Base-by-base conservation (phyloP, 1,140 invertebrate species). In the Mycetomoellerius zeteki region DNA sequence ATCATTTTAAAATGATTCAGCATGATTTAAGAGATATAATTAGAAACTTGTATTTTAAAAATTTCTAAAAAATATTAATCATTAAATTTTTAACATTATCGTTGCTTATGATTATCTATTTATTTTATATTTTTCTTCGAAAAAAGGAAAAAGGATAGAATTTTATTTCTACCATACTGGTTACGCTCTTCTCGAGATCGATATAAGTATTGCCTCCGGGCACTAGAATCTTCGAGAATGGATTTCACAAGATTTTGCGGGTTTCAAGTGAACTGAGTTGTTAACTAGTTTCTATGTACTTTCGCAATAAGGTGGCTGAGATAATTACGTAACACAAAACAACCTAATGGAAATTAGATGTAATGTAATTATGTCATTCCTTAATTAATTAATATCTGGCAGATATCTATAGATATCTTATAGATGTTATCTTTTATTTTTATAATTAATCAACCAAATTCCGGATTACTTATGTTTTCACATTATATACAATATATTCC, bases 211-310 rank as follows among this genome's bases (percentile, higher is more conserved):
- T 30, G 30, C 62, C 47, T 69, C 4, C 3, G 30, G 60, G 27
- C 12, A 62, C 21, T 80, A 69, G 19, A 21, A 60, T 43, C 33
- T 60, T 52, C 12, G n/a, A 67, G 5, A 14, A 69, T 33, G 14
- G 14, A 67, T 37, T 4, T 52, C 64, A 47, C 54, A 47, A n/a
- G 47, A 69, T 54, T 37, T 21, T 12, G 47, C 5, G n/a, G 21
- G 52, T 69, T 80, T 67, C 27, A 4, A 52, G 16, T 65, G n/a
- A 80, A 43, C 60, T 37, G 4, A 50, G 27, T 80, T 80, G 47
- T 80, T 80, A 50, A 16, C 64, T 80, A 69, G 43, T 65, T 65
- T 10, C 6, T 8, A 50, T 50, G 43, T 47, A 67, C 43, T 80
- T 76, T 67, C n/a, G 12, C 50, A 78, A 78, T 24, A 50, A 30